These are phyloP conservation scores for Equus quagga DNA, from an alignment of 2,113 vertebrate species.

Conservation along the genomic window DNA sequence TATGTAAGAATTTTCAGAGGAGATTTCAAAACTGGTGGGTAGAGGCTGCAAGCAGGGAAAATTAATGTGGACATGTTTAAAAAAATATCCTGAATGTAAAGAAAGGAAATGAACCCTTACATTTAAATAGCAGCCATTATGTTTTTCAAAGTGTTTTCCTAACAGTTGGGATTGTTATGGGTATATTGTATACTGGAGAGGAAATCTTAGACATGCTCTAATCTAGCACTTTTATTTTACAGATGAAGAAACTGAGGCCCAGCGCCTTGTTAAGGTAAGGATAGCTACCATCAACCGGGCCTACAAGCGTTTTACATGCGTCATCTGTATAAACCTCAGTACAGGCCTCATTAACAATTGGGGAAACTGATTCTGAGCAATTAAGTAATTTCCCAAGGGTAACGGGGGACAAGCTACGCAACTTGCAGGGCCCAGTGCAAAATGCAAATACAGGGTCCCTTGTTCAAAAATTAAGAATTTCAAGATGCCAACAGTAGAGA, in stretches of 20 bases:
- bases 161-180: background rate
- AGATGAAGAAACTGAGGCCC: background rate
- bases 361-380: background rate
- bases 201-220: background rate
- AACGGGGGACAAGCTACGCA: background rate
- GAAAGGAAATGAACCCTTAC: slow-evolving; percentile 19
- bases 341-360: background rate
- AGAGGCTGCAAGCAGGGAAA: slow-evolving; percentile 20
- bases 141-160: slow-evolving; percentile 43
- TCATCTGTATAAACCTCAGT: background rate
- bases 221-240: background rate
- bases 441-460: background rate
- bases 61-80: background rate
- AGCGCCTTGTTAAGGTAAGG: background rate
- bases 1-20: slow-evolving; percentile 21
- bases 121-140: slow-evolving; percentile 32
- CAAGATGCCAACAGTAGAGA: background rate
- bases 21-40: background rate
- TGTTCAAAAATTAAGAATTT: slow-evolving; percentile 54
- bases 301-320: background rate
- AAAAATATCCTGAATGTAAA: slow-evolving; percentile 4
- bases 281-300: background rate
- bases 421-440: background rate
- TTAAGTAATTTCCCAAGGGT: slow-evolving; percentile 28
- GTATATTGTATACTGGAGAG: background rate